Conservation (phyloP, 35 echinoderm and acorn worm genomes). For the Lytechinus variegatus region DNA sequence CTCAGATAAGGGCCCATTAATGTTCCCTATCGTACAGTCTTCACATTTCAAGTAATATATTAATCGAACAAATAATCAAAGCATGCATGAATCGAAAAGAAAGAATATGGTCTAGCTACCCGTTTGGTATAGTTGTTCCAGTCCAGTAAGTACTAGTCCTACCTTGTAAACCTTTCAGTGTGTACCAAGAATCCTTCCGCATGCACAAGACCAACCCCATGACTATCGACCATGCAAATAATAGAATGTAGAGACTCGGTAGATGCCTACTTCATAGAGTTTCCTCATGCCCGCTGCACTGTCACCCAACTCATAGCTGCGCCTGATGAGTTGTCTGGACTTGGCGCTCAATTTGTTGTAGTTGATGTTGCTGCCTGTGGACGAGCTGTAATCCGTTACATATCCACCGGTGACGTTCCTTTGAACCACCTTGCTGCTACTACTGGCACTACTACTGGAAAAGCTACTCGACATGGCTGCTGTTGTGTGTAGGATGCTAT, state of each 20-base stretch:
- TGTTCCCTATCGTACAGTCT: background rate
- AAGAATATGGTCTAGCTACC: background rate
- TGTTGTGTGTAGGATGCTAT: constrained; percentile 35
- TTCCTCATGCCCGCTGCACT: constrained; percentile 79
- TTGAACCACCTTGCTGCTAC: background rate
- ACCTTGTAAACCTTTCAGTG: constrained; percentile 33
- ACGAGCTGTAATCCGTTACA: constrained; percentile 32
- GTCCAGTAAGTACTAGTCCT: constrained; percentile 31
- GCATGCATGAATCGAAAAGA: constrained; percentile 1
- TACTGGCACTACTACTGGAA: background rate
- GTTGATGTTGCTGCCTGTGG: constrained; percentile 33
- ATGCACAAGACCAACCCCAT: constrained; percentile 23
- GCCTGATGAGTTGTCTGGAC: constrained; percentile 87
- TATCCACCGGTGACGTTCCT: constrained; percentile 26
- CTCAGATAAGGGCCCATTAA: background rate
- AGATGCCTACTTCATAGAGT: constrained; percentile 92
- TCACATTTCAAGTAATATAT: background rate
- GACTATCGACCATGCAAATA: background rate
- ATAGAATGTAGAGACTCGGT: constrained; percentile 21
- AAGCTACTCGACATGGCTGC: constrained; percentile 27
- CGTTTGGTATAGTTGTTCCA: background rate
- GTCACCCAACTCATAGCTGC: constrained; percentile 95
- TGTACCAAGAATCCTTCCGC: background rate
- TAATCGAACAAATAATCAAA: background rate
- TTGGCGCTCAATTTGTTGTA: constrained; percentile 94